Evolutionary conservation across 2,113 vertebrate genomes (phyloP), one percentile per base, ranked within the genome.

Genomic region (Agelaius phoeniceus): DNA sequence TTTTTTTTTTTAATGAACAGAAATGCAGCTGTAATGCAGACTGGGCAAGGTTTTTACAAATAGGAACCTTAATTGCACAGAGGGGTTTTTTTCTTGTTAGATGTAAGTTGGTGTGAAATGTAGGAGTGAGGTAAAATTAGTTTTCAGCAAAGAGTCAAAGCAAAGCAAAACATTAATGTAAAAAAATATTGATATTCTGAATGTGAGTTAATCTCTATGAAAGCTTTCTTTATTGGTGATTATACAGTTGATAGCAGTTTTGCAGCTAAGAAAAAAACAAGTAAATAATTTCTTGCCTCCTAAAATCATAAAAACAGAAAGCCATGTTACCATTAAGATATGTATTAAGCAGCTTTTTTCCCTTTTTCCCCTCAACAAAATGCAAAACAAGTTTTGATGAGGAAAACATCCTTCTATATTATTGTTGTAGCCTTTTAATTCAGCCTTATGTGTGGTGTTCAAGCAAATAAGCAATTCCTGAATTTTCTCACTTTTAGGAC

Each of bases 301-400:
- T 18, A 35, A 58, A 67, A 58, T 13, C 26, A 67, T 14, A 21
- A 15, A 27, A 66, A 4, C 20, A 83, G 4, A 86, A 79, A 21
- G 6, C 2, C 2, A 2, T 1, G 2, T 31, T 28, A 11, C 2
- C 27, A 17, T 14, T 37, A 43, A 26, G 13, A 20, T n/a, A 23
- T 23, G 31, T 2, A 48, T n/a, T 52, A n/a, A 37, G 8, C 9
- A 46, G n/a, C 2, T 9, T 23, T 9, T 49, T 17, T 1, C 2
- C 15, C 9, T 5, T 23, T n/a, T 7, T 13, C 2, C 6, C 5
- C 8, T 31, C 35, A 55, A 46, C 15, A 74, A 68, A 55, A 68
- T 51, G 5, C 1, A 54, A 35, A 54, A 23, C 5, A 55, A 15
- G 6, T 61, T 74, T 57, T 48, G 6, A 23, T 41, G 3, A 51